A percentile compares a stretch with the other conserved stretches of the same genome.
Evolutionary conservation across 2,797 vertebrate species (phyloP).

Genomic region (Toxotes lorentzi): DNA sequence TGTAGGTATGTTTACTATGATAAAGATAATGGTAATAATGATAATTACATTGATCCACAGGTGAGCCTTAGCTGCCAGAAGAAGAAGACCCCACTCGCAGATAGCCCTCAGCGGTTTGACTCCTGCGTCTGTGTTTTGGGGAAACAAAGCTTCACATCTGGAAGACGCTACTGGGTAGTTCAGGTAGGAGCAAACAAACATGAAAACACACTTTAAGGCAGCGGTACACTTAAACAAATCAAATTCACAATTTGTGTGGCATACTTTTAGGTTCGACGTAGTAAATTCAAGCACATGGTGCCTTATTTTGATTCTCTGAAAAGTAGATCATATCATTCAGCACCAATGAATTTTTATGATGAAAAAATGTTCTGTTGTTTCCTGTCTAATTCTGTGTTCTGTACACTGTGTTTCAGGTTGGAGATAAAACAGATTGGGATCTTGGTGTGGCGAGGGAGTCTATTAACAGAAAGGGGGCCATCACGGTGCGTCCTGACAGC

Average conservation of each 20-base stretch:
- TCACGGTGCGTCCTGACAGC: slow-evolving; percentile 68
- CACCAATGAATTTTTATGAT: too few species aligned
- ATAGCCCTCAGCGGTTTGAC: slow-evolving; percentile 76
- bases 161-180: slow-evolving; percentile 81
- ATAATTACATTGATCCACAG: slow-evolving; percentile 42
- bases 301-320: too few species aligned
- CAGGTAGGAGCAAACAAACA: slow-evolving; percentile 64
- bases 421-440: slow-evolving; percentile 84
- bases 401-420: slow-evolving; percentile 49
- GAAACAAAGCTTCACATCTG: slow-evolving; percentile 73
- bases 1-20: neutral
- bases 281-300: too few species aligned
- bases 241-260: too few species aligned
- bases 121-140: slow-evolving; percentile 83
- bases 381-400: neutral
- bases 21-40: neutral
- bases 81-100: slow-evolving; percentile 34
- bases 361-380: too few species aligned
- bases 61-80: slow-evolving; percentile 68
- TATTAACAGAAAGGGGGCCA: slow-evolving; percentile 81
- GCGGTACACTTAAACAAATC: neutral
- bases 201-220: neutral
- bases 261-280: too few species aligned
- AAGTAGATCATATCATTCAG: too few species aligned
- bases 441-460: slow-evolving; percentile 84